These are phyloP conservation scores for Eurystomus gularis DNA, from an alignment of 2,113 vertebrate species.

Conservation along the genomic window DNA sequence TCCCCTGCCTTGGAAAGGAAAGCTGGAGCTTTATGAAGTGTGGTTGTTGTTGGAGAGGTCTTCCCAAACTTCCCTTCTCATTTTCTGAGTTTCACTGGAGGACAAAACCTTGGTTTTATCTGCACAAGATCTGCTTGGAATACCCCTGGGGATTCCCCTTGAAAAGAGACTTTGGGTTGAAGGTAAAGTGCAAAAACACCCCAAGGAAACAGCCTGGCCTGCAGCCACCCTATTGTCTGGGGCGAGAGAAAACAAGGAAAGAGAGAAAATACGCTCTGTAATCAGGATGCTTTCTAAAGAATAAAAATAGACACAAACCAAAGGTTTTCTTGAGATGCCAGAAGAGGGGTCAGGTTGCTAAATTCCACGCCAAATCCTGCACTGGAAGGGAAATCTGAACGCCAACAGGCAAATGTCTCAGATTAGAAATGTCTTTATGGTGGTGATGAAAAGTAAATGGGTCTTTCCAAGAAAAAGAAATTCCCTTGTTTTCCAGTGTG, in stretches of 20 bases:
- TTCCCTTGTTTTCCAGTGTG: not conserved
- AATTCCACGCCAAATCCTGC: conserved; percentile 8
- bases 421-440: not conserved
- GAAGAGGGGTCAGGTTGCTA: not conserved
- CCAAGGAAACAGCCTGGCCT: not conserved
- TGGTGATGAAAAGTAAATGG: not conserved
- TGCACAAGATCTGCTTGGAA: not conserved
- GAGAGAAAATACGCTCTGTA: not conserved
- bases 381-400: conserved; percentile 1
- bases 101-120: not conserved
- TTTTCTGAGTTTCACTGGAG: not conserved
- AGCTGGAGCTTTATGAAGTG: not conserved
- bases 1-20: not conserved
- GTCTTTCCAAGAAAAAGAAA: conserved; percentile 9
- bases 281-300: not conserved
- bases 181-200: not conserved
- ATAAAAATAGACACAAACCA: not conserved
- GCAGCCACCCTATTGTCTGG: conserved; percentile 23
- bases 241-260: not conserved
- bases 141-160: not conserved
- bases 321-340: not conserved
- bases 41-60: not conserved
- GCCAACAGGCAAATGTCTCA: not conserved
- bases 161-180: not conserved
- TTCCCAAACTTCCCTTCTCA: not conserved